Evolutionary conservation across 2,888 invertebrate genomes (phyloP).

Genomic region (Galeruca laticollis): DNA sequence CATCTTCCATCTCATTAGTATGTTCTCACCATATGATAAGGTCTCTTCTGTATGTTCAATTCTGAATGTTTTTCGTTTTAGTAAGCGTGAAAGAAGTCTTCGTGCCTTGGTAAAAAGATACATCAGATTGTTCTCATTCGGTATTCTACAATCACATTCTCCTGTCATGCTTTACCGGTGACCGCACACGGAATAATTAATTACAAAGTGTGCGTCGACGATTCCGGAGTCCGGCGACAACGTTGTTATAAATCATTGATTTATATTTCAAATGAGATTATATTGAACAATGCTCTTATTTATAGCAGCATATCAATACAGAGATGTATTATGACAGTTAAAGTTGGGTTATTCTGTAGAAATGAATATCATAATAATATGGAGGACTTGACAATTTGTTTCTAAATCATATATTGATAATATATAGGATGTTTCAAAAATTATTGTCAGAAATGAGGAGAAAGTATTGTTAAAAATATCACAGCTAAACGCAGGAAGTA

Average conservation of each 20-base stretch:
- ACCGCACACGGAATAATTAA: constrained; percentile 41
- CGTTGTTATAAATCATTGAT: constrained; percentile 41
- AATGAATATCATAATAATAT: too few species aligned
- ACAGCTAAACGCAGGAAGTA: too few species aligned
- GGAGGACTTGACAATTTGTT: too few species aligned
- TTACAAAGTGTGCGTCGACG: constrained; percentile 28
- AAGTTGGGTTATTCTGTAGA: too few species aligned
- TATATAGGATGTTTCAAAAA: too few species aligned
- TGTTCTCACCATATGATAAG: too few species aligned
- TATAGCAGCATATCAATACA: constrained; percentile 21
- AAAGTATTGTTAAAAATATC: too few species aligned
- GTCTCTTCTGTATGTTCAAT: too few species aligned
- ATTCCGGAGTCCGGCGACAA: constrained; percentile 37
- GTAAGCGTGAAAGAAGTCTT: not conserved
- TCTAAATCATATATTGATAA: too few species aligned
- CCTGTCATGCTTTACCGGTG: constrained; percentile 38
- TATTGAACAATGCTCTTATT: constrained; percentile 37
- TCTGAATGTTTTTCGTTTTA: not conserved
- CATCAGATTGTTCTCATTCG: not conserved
- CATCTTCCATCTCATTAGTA: too few species aligned
- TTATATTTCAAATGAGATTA: constrained; percentile 42
- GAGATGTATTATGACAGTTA: constrained; percentile 6
- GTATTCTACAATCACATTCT: constrained; percentile 34
- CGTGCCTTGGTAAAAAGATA: not conserved
- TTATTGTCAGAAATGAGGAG: too few species aligned